Evolutionary conservation across 2,888 invertebrate species (phyloP), one percentile per base, ranked within the genome.

Genomic region (Ophion slaviceki): DNA sequence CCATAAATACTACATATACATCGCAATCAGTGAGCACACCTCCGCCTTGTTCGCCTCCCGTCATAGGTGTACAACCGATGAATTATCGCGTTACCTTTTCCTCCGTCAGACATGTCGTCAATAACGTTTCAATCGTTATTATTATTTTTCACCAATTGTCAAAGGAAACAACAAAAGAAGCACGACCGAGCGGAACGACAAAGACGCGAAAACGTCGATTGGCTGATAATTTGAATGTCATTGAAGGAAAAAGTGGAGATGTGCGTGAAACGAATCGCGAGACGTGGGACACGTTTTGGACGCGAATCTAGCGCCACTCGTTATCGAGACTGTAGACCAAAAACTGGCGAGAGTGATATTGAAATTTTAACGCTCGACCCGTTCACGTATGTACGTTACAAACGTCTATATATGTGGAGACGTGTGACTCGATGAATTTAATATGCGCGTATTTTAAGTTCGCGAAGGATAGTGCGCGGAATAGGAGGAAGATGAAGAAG

Each of bases 291-390:
- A 32, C 64, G 62, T 75, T 28, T 28, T 64, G 74, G 62, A 61
- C 47, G 68, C 62, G 70, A 72, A 59, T 28, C 45, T 66, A 62
- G 80, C 82, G 71, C 40, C 76, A 71, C 77, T 82, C 75, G 78
- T 79, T 85, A 82, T 80, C 79, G 71, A 85, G 70, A 68, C 70
- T 36, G 82, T 75, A 76, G 82, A 83, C 79, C 53, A 76, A 85
- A 83, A 83, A 83, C 79, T 82, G 79, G 82, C 76, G 76, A 68
- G 74, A 28, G 32, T 79, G 47, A 79, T 82, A 70, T 71, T 67
- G 70, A 80, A 85, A 83, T 80, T 45, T 53, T 59, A 75, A 57
- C 40, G n/a, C 76, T 64, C 77, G 11, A 61, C 32, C 36, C n/a
- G 47, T 53, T 32, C 32, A 4, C 24, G 40, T 70, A 40, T 67